Evolutionary conservation across 2,797 vertebrate genomes (phyloP).

Genomic region (Argentina silus): DNA sequence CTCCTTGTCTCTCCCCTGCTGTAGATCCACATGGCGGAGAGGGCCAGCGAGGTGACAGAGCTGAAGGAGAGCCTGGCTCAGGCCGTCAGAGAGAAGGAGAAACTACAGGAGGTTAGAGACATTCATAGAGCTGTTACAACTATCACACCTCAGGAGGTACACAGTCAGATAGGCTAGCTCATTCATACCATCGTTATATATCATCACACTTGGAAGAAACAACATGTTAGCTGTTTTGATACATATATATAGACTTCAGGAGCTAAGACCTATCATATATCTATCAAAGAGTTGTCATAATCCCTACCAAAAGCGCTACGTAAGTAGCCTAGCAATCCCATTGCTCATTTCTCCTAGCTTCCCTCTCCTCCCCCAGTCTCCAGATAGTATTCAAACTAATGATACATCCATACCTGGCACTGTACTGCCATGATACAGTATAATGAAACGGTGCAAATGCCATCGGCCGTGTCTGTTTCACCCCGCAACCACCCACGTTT

Average conservation of each 20-base stretch:
- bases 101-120: conserved; percentile 72
- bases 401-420: conserved; percentile 61
- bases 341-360: conserved; percentile 6
- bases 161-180: not conserved
- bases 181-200: not conserved
- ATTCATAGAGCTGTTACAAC: conserved; percentile 1
- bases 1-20: not conserved
- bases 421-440: conserved; percentile 39
- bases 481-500: conserved; percentile 73
- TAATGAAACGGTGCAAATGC: conserved; percentile 79
- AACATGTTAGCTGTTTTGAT: not conserved
- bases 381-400: conserved; percentile 55
- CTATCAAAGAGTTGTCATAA: not conserved
- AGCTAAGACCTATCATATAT: not conserved
- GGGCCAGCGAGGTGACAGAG: conserved; percentile 85
- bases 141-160: not conserved
- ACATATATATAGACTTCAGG: not conserved
- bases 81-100: conserved; percentile 84
- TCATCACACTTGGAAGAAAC: not conserved
- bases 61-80: conserved; percentile 83
- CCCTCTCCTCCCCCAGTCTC: conserved; percentile 15
- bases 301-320: not conserved
- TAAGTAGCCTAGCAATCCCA: not conserved
- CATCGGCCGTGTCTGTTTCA: conserved; percentile 74
- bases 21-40: conserved; percentile 87